Evolutionary conservation across 1,140 invertebrate species (phyloP), one percentile per base, ranked within the genome.

Genomic region (Vanessa atalanta): DNA sequence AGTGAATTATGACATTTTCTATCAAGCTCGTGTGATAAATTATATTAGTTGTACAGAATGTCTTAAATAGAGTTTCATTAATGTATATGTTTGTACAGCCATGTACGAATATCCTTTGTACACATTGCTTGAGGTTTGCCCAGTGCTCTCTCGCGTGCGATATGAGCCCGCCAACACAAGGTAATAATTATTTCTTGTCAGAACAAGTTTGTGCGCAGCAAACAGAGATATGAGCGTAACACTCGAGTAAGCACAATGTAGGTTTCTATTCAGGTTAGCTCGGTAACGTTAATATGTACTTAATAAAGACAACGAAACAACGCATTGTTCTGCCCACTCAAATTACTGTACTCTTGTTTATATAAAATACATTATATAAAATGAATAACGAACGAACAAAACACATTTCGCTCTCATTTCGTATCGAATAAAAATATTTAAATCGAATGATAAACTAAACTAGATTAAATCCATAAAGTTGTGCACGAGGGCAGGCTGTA

Each of bases 181-280:
- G 77, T 73, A 79, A 73, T 79, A 76, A 79, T 79, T 75, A 79
- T 72, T 72, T 79, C 73, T 79, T 76, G 77, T 76, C 75, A 70
- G 73, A 66, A 70, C 77, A 75, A 79, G 70, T 72, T 73, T 67
- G 53, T 77, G 75, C 72, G 72, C 70, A 60, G 47, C 68, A 73
- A 79, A 77, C 61, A 70, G 67, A 72, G 70, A 79, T 70, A 77
- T 77, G 67, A 70, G 26, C 50, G 53, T 66, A 66, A 77, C 64
- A 71, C 60, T 70, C 65, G 65, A 74, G 76, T 47, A 60, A 75
- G 57, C 60, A 70, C 73, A 75, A 65, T 75, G 43, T 70, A 57
- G 43, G 53, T 70, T 75, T 70, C 61, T 60, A 70, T 65, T 70
- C 47, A 70, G 26, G 70, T 64, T 53, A 65, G 61, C 50, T 70